These are phyloP conservation scores for Riptortus pedestris DNA, from an alignment of 1,140 invertebrate genomes.

Conservation along the genomic window DNA sequence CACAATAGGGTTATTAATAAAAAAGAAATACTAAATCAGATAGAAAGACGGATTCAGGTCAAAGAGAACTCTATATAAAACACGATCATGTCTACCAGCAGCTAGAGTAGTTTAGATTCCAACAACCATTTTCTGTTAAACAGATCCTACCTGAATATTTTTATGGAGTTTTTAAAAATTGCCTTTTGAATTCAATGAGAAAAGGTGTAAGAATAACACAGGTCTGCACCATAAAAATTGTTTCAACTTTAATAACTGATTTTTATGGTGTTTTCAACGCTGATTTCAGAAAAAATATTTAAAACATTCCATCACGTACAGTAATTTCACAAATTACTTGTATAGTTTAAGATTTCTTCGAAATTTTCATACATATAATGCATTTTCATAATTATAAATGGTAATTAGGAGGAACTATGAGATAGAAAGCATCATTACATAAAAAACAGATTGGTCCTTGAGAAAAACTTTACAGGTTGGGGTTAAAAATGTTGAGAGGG, in stretches of 20 bases:
- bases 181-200: no score
- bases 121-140: no score
- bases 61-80: no score
- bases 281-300: background rate
- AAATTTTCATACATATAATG: background rate
- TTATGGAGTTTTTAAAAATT: no score
- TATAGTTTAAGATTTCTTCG: background rate
- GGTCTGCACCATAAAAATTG: conserved; percentile 18
- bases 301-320: background rate
- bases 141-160: no score
- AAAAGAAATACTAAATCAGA: no score
- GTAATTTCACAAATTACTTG: background rate
- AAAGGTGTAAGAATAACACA: conserved; percentile 15
- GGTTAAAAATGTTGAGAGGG: conserved; percentile 1
- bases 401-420: background rate
- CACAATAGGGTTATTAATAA: no score
- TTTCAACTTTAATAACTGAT: background rate
- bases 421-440: background rate
- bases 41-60: no score
- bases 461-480: background rate
- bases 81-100: no score
- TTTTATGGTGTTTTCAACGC: background rate
- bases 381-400: background rate
- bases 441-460: no score
- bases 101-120: no score